Conservation (phyloP, 2,113 vertebrate genomes). For the Burhinus oedicnemus region DNA sequence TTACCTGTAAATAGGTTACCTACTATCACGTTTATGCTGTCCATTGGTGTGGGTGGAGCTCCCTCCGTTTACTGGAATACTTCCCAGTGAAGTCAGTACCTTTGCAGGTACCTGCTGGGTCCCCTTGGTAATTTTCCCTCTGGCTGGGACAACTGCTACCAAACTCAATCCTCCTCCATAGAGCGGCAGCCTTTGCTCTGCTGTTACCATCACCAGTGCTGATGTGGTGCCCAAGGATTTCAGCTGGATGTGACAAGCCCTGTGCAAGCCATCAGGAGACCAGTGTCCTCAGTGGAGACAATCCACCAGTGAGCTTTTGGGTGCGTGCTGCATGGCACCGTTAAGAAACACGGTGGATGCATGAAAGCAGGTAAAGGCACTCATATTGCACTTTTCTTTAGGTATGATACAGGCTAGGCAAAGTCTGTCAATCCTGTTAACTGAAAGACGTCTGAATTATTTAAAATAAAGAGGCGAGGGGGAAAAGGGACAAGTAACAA, state of each 20-base stretch:
- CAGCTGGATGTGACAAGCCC: neutral
- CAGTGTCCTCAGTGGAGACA: accelerated
- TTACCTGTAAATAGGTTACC: neutral
- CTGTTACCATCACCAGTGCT: neutral
- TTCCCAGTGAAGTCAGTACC: neutral
- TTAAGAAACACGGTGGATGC: neutral
- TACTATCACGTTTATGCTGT: neutral
- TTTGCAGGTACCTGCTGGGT: neutral
- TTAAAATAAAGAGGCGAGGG: neutral
- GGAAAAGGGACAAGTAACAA: neutral
- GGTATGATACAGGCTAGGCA: neutral
- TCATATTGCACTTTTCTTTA: neutral
- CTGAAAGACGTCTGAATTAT: neutral
- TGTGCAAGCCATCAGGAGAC: neutral
- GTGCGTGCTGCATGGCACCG: accelerated
- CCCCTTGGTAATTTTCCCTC: neutral
- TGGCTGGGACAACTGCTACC: neutral
- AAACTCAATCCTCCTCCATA: neutral
- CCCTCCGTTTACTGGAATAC: neutral
- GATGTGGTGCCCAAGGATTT: neutral
- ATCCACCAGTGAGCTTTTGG: neutral
- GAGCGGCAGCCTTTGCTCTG: neutral
- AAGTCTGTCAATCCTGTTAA: neutral
- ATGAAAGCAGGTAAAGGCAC: neutral
- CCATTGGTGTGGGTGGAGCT: neutral